Evolutionary conservation across 2,113 vertebrate genomes (phyloP).

Genomic region (Pimephales promelas): DNA sequence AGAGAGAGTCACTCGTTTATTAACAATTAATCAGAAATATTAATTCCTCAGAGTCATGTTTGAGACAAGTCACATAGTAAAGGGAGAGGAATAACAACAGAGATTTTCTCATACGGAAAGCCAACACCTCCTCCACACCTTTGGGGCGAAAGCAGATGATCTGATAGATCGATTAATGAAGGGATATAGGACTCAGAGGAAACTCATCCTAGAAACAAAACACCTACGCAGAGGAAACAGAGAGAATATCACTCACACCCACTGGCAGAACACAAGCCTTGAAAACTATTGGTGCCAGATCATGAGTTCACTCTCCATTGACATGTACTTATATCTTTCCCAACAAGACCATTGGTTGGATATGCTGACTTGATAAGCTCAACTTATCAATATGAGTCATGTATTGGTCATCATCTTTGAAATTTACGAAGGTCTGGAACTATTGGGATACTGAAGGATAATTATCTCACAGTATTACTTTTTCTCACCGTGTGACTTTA

Average conservation of each 20-base stretch:
- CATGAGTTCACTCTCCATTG: neutral
- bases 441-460: no score
- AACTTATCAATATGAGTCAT: neutral
- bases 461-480: neutral
- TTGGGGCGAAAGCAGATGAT: conserved; percentile 28
- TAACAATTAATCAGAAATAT: neutral
- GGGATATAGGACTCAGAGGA: conserved; percentile 7
- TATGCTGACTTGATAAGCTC: neutral
- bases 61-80: neutral
- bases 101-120: conserved; percentile 30
- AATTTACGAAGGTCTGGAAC: neutral
- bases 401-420: neutral
- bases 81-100: conserved; percentile 30
- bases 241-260: conserved; percentile 16
- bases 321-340: neutral
- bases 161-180: neutral
- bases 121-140: conserved; percentile 26
- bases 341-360: neutral
- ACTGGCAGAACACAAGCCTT: conserved; percentile 37
- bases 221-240: conserved; percentile 37
- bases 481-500: neutral
- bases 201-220: conserved; percentile 40
- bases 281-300: neutral
- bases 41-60: neutral
- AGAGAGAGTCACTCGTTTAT: neutral